Base-by-base conservation (phyloP, 1,140 invertebrate genomes). In the Drosophila sp. region DNA sequence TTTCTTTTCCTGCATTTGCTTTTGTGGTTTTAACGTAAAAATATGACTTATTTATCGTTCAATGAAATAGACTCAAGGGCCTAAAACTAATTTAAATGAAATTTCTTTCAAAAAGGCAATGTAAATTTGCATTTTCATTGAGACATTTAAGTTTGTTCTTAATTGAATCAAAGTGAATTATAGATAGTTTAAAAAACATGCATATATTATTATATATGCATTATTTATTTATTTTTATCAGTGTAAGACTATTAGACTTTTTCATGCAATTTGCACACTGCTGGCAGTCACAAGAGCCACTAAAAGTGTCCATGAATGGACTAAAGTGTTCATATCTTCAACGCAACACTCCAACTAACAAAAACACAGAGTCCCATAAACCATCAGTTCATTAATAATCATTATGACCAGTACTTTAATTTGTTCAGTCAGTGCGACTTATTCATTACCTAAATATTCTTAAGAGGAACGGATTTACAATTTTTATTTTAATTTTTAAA, bases 251-350 rank as follows among this genome's bases (percentile, higher is more conserved):
- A 40, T n/a, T 21, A 1, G 14, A 8, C 21, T 50, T n/a, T 27
- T 21, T 50, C 27, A 4, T 56, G 78, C 78, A 80, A 80, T 82
- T 66, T 80, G 64, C 59, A 34, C 25, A 59, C 62, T 71, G 71
- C 82, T 75, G 72, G 63, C 72, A 65, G 65, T 67, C 75, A 79
- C 65, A 86, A 58, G 67, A 72, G 62, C 56, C 54, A 53, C 72
- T 48, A 59, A 80, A 76, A 80, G 72, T 80, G 80, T 86, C 77
- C 74, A 71, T 70, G 74, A 69, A 72, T 84, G 80, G 78, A 81
- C 81, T 81, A 71, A 81, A 84, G 78, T 81, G 81, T 78, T 86
- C 74, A 81, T 84, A 81, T 81, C 82, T 78, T 65, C 40, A 45
- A 14, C 21, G 38, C n/a, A 34, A 34, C 53, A 25, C 43, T 57